These are phyloP conservation scores for Tympanoctomys barrerae DNA, from an alignment of 2,797 vertebrate genomes.

Conservation along the genomic window DNA sequence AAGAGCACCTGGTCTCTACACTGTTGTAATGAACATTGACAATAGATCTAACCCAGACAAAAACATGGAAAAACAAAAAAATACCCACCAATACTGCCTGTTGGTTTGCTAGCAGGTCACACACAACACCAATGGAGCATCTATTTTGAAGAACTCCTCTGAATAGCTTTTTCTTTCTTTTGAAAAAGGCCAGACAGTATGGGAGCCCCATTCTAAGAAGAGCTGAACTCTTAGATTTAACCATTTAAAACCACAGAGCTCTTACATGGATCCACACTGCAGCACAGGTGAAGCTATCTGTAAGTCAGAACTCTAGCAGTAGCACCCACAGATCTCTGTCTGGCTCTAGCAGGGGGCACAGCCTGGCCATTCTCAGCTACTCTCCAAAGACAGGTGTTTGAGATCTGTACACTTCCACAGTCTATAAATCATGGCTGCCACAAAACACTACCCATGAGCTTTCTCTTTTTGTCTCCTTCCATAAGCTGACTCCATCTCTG, in stretches of 20 bases:
- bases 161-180: background rate
- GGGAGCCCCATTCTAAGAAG: background rate
- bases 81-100: background rate
- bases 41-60: background rate
- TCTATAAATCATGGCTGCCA: background rate
- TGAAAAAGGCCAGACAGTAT: background rate
- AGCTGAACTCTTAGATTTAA: background rate
- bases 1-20: background rate
- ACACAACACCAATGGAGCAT: background rate
- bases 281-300: background rate
- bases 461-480: background rate
- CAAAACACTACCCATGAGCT: background rate
- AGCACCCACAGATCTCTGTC: background rate
- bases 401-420: background rate
- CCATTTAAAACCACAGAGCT: background rate
- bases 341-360: background rate
- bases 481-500: background rate
- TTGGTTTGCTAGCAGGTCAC: background rate
- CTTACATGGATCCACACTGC: background rate
- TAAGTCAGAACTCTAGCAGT: background rate
- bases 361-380: background rate
- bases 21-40: background rate
- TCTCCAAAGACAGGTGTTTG: constrained; percentile 2
- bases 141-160: constrained; percentile 25
- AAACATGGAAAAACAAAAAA: constrained; percentile 34